These are phyloP conservation scores for Phalacrocorax brasilianus DNA, from an alignment of 2,113 vertebrate genomes.

Conservation along the genomic window DNA sequence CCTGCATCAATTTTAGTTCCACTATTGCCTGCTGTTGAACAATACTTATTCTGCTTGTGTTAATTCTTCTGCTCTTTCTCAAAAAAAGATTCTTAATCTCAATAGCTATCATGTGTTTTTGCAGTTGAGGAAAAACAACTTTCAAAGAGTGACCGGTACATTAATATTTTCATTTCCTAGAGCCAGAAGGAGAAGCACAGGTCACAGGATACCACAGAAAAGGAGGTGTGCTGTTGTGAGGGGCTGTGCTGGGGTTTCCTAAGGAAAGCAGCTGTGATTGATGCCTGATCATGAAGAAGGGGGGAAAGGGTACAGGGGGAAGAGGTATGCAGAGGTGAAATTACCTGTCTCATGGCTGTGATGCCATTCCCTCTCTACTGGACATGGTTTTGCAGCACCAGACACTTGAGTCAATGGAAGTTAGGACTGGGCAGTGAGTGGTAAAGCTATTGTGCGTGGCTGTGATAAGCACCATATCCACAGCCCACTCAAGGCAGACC, in stretches of 20 bases:
- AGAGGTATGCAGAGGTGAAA: neutral
- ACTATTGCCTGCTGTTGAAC: neutral
- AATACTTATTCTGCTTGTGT: neutral
- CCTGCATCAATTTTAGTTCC: neutral
- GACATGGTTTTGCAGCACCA: neutral
- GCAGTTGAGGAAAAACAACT: neutral
- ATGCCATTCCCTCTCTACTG: neutral
- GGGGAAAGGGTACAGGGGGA: neutral
- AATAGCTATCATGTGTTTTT: neutral
- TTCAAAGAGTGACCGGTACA: neutral
- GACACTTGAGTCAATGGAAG: neutral
- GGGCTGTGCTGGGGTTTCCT: neutral
- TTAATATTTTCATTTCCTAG: neutral
- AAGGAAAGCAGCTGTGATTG: neutral
- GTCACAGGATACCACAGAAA: neutral
- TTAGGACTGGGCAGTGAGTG: neutral
- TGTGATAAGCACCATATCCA: neutral
- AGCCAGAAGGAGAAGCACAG: neutral
- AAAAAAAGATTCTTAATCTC: neutral
- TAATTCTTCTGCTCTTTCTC: neutral
- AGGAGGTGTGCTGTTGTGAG: neutral
- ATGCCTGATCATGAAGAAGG: neutral
- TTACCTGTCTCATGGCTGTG: rapidly evolving
- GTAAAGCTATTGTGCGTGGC: rapidly evolving
- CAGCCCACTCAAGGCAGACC: neutral